Base-by-base conservation (phyloP, 2,797 vertebrate genomes). In the Rhinophrynus dorsalis region DNA sequence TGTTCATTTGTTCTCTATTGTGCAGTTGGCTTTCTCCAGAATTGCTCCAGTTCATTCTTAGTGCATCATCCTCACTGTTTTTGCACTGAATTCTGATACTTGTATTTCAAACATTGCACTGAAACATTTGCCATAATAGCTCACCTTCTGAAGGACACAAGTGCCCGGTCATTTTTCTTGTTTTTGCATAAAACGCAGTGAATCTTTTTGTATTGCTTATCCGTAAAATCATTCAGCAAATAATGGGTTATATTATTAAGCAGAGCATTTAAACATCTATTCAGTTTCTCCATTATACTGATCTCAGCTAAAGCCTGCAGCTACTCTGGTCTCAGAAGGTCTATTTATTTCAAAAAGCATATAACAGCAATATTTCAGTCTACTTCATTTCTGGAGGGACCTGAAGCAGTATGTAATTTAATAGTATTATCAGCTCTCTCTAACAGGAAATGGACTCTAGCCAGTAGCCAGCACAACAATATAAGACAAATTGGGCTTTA, bases 291-390 rank as follows among this genome's bases (percentile, higher is more conserved):
- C 48, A 1, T 40, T 48, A 35, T 56, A 40, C 13, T 52, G 26
- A 68, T 60, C 45, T 60, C 24, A 17, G 67, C 45, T 52, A 45
- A 61, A 54, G 67, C 67, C 67, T n/a, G 20, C 47, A 42, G 57
- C 57, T 26, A 13, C 15, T 26, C 12, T 20, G 7, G 17, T 54
- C 48, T 44, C 35, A 5, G 48, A 26, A 44, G 37, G 67, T 45
- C 48, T 69, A 69, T 60, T 68, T 61, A 52, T 54, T 54, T 61
- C 48, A 15, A 24, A 62, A 54, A 69, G 21, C 48, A 45, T 47
- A 69, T 69, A 61, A 62, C 51, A 54, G 48, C 33, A 26, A 45
- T 69, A 35, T 35, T 54, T 69, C 58, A 62, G 67, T 33, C 67
- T 37, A 61, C 38, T 45, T 69, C 12, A 54, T 44, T 26, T 47